phyloP scores from a whole-genome alignment of 2,888 invertebrate genomes.

The Orthonychiurus folsomi region DNA sequence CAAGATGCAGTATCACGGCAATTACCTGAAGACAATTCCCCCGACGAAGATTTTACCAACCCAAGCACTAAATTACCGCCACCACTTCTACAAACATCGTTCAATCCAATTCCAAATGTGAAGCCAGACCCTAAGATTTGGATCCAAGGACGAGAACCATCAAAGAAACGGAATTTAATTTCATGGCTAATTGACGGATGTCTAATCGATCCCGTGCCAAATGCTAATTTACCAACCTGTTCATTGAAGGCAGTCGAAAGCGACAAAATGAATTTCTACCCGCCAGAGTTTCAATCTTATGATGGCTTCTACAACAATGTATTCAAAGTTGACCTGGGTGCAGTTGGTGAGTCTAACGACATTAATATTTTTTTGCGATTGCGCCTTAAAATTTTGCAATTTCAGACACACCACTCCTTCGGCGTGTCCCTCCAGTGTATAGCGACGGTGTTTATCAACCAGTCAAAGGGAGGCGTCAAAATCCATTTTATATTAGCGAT shows the following conservation, averaged over 20 bases:
- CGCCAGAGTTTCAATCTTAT: constrained; percentile 44
- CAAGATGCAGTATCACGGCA: not conserved
- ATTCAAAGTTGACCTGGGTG: constrained; percentile 46
- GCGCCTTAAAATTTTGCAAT: constrained; percentile 11
- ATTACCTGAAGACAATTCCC: not conserved
- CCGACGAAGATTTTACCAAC: not conserved
- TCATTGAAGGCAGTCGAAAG: not conserved
- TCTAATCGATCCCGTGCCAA: constrained; percentile 6
- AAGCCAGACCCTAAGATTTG: constrained; percentile 17
- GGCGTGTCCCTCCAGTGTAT: constrained; percentile 51
- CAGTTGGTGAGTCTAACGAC: constrained; percentile 43
- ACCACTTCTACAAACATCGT: not conserved
- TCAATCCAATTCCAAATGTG: not conserved
- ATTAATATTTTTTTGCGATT: not conserved
- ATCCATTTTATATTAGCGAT: constrained; percentile 50
- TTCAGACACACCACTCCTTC: constrained; percentile 49
- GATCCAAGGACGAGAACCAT: constrained; percentile 23
- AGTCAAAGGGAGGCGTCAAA: constrained; percentile 48
- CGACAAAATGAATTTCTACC: constrained; percentile 8
- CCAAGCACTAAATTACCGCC: not conserved
- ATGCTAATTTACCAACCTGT: not conserved
- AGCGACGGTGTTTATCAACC: constrained; percentile 52
- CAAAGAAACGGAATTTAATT: constrained; percentile 31
- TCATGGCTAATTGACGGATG: constrained; percentile 36
- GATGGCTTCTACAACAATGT: constrained; percentile 50